Evolutionary conservation across 2,888 invertebrate genomes (phyloP).

Genomic region (Aplocera efformata): DNA sequence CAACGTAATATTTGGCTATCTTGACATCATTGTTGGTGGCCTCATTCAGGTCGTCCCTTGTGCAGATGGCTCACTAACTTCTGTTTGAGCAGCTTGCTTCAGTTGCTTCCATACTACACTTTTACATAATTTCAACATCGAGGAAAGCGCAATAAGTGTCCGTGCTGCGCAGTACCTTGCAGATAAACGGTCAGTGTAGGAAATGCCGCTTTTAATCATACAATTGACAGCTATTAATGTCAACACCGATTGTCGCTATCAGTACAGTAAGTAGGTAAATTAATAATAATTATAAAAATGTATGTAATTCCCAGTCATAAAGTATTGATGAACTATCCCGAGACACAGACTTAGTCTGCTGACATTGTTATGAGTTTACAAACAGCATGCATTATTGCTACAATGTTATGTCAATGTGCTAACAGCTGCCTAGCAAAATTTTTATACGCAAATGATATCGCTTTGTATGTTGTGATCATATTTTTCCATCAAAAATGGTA

Average conservation of each 20-base stretch:
- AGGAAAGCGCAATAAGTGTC: constrained; percentile 19
- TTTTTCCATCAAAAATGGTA: constrained; percentile 4
- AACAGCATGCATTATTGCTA: too few species aligned
- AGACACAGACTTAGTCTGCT: neutral
- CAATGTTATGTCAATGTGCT: too few species aligned
- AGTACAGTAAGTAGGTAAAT: constrained; percentile 19
- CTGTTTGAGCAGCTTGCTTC: too few species aligned
- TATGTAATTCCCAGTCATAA: constrained; percentile 3
- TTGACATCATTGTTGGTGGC: too few species aligned
- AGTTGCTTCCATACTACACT: neutral
- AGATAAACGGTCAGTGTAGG: constrained; percentile 68
- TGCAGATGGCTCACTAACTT: too few species aligned
- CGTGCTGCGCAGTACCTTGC: constrained; percentile 56
- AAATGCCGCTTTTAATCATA: constrained; percentile 33
- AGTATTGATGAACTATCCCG: neutral
- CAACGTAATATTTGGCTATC: too few species aligned
- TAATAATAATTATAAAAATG: constrained; percentile 13
- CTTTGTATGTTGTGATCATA: neutral
- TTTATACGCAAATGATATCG: neutral
- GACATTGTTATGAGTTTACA: neutral
- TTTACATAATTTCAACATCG: constrained; percentile 3
- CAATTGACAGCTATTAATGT: constrained; percentile 19
- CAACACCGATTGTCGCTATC: constrained; percentile 21
- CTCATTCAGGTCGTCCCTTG: too few species aligned
- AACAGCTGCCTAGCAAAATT: too few species aligned